Evolutionary conservation across 2,797 vertebrate genomes (phyloP).

Genomic region (Poliocrania exsul): DNA sequence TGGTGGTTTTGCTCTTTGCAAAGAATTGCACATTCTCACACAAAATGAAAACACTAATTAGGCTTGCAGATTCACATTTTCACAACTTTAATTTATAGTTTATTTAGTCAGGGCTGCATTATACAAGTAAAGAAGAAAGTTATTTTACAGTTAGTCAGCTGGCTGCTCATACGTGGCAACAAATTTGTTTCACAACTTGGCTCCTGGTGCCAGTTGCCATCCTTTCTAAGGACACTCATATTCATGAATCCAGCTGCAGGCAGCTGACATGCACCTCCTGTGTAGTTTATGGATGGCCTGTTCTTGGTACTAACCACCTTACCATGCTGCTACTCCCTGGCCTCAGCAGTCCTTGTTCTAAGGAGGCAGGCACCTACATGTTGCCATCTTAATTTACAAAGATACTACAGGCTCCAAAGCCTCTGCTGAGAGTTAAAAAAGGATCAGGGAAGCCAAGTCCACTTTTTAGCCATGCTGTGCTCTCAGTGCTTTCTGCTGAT

Average conservation of each 20-base stretch:
- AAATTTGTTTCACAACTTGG: background rate
- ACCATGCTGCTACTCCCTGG: background rate
- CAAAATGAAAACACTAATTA: background rate
- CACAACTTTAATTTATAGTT: background rate
- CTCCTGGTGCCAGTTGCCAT: background rate
- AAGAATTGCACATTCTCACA: background rate
- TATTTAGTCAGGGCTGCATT: background rate
- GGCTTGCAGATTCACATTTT: background rate
- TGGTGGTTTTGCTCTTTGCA: background rate
- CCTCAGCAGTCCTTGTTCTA: accelerated
- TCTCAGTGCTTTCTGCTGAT: background rate
- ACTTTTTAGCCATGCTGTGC: background rate
- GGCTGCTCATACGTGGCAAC: background rate
- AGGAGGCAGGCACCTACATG: no score
- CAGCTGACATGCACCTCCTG: background rate
- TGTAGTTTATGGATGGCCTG: background rate
- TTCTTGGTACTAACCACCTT: background rate
- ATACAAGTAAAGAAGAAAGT: background rate
- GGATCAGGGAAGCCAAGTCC: background rate
- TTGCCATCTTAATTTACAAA: background rate
- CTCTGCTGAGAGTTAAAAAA: background rate
- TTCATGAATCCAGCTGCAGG: background rate
- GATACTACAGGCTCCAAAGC: background rate
- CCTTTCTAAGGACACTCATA: background rate
- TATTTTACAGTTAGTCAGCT: background rate